phyloP scores from a whole-genome alignment of 2,888 invertebrate genomes.

The Seira ritae region DNA sequence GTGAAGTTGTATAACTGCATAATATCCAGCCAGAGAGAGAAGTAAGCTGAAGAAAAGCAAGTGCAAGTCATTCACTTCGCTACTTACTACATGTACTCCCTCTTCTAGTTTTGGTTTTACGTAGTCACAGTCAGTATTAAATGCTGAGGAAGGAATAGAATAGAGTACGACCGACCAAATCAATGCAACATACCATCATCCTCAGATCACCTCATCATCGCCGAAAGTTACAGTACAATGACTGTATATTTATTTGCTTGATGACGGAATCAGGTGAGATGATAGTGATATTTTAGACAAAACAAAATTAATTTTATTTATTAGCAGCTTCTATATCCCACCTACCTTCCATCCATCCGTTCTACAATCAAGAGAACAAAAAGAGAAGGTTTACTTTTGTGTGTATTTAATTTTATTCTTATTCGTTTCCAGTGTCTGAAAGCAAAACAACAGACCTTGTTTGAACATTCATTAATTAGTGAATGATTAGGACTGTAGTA shows the following conservation, averaged over 20 bases:
- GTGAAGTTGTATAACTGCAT: slow-evolving; percentile 16
- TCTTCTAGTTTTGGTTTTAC: too few relatives aligned
- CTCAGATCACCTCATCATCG: too few relatives aligned
- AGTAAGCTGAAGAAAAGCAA: too few relatives aligned
- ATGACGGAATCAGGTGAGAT: slow-evolving; percentile 16
- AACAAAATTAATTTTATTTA: not conserved
- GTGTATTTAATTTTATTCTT: not conserved
- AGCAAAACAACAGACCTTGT: too few relatives aligned
- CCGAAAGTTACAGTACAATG: not conserved
- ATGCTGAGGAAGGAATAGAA: too few relatives aligned
- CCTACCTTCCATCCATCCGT: not conserved
- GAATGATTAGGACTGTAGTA: too few relatives aligned
- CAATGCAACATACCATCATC: not conserved
- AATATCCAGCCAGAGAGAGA: not conserved
- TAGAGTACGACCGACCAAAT: not conserved
- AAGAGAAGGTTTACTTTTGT: not conserved
- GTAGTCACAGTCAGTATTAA: too few relatives aligned
- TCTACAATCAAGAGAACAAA: not conserved
- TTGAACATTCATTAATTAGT: too few relatives aligned
- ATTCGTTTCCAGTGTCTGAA: too few relatives aligned
- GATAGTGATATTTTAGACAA: not conserved
- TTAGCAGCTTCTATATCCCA: not conserved
- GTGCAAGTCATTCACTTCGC: not conserved
- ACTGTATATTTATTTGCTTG: not conserved
- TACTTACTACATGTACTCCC: not conserved